Evolutionary conservation across 2,888 invertebrate genomes (phyloP).

Genomic region (Perithous albicinctus): DNA sequence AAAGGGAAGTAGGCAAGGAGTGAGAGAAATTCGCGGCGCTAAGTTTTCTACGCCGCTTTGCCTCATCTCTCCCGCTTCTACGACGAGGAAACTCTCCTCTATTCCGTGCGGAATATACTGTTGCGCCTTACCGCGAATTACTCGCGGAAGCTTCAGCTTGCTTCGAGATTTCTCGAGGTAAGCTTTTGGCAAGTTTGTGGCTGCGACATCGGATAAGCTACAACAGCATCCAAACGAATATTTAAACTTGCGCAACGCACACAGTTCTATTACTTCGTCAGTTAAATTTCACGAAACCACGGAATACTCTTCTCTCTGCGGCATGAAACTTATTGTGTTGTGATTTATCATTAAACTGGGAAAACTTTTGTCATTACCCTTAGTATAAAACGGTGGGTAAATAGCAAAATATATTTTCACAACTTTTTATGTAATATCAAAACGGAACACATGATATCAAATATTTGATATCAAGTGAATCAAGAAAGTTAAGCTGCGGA

Average conservation of each 20-base stretch:
- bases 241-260: slow-evolving; percentile 7
- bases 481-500: too few relatives aligned
- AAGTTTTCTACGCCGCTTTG: slow-evolving; percentile 24
- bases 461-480: too few relatives aligned
- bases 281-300: background rate
- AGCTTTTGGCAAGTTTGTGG: slow-evolving; percentile 6
- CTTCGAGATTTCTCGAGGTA: slow-evolving; percentile 18
- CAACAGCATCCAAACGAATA: slow-evolving; percentile 1
- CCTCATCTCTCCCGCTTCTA: background rate
- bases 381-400: too few relatives aligned
- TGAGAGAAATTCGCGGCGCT: background rate
- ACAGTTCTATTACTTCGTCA: background rate
- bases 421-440: too few relatives aligned
- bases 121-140: slow-evolving; percentile 9
- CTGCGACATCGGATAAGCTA: slow-evolving; percentile 22
- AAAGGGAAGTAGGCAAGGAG: background rate
- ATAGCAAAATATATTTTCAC: too few relatives aligned
- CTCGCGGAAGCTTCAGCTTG: background rate
- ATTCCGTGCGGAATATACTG: too few relatives aligned
- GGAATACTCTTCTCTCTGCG: background rate
- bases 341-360: background rate
- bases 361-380: slow-evolving; percentile 9
- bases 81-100: slow-evolving; percentile 12
- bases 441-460: too few relatives aligned
- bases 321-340: background rate